These are phyloP conservation scores for Scelioninae gen. 2 DNA, from an alignment of 2,888 invertebrate genomes.

Conservation along the genomic window DNA sequence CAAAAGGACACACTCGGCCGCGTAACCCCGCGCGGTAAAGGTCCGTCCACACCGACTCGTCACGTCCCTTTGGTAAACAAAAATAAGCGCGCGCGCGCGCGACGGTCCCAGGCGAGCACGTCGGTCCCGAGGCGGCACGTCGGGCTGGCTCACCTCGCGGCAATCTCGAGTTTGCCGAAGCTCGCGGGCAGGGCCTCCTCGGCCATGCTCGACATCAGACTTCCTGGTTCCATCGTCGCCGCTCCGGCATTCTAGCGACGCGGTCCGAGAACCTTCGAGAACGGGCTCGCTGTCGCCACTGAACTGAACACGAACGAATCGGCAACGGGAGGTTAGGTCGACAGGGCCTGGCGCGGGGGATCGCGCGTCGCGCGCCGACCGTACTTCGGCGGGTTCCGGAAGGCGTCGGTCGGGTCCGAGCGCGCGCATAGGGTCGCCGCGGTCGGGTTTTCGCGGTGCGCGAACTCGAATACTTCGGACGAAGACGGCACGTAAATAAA, in stretches of 20 bases:
- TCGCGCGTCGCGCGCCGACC: constrained; percentile 8
- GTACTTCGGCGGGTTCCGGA: constrained; percentile 24
- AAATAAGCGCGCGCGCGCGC: no score
- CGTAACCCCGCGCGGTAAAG: no score
- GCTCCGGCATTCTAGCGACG: constrained; percentile 40
- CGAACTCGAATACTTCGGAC: constrained; percentile 25
- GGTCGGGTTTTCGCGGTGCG: not conserved
- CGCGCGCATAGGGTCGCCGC: no score
- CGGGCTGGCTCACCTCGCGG: constrained; percentile 33
- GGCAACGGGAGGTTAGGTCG: constrained; percentile 53
- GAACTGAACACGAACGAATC: no score
- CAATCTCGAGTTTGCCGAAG: constrained; percentile 61
- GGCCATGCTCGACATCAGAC: constrained; percentile 57
- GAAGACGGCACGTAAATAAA: constrained; percentile 54
- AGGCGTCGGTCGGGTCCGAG: no score
- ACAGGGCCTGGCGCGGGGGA: not conserved
- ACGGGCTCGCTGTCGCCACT: not conserved
- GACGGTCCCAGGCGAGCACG: no score
- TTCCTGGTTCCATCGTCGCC: constrained; percentile 25
- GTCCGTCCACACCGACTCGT: no score
- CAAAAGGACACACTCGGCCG: no score
- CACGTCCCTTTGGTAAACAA: no score
- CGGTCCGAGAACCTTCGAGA: constrained; percentile 50
- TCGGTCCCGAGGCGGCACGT: no score
- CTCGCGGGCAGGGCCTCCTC: constrained; percentile 61